phyloP scores from a whole-genome alignment of 2,113 vertebrate genomes.

The Tachuris rubrigastra region DNA sequence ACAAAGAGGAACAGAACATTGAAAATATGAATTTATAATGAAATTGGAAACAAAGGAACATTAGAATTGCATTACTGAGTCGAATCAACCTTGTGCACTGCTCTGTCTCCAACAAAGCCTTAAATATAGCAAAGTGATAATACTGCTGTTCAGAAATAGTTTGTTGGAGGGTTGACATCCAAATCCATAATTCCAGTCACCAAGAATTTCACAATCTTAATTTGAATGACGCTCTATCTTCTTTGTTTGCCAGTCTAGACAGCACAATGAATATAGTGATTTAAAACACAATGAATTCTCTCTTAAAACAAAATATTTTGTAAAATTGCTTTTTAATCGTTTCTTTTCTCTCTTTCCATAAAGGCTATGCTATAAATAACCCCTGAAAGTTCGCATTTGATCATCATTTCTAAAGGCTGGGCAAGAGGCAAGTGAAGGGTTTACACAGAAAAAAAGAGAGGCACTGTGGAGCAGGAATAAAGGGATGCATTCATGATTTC shows the following conservation, averaged over 20 bases:
- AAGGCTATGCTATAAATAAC: constrained; percentile 80
- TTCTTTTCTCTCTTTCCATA: constrained; percentile 77
- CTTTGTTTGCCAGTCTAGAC: constrained; percentile 77
- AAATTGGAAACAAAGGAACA: constrained; percentile 66
- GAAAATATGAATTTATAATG: constrained; percentile 76
- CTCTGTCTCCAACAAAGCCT: constrained; percentile 38
- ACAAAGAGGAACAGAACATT: constrained; percentile 61
- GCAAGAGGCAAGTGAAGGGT: constrained; percentile 73
- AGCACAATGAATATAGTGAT: constrained; percentile 70
- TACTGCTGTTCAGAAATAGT: constrained; percentile 70
- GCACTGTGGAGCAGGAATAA: constrained; percentile 72
- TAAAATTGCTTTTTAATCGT: constrained; percentile 78
- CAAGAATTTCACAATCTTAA: constrained; percentile 63
- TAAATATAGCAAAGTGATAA: constrained; percentile 74
- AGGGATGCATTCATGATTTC: constrained; percentile 72
- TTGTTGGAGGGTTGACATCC: constrained; percentile 72
- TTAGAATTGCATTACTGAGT: constrained; percentile 31
- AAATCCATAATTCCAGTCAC: constrained; percentile 69
- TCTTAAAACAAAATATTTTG: constrained; percentile 80
- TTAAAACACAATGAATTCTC: constrained; percentile 78
- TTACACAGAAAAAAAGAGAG: constrained; percentile 71
- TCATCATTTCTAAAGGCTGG: constrained; percentile 72
- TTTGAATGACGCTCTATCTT: constrained; percentile 70
- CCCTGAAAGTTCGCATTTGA: constrained; percentile 77
- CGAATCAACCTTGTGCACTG: constrained; percentile 54